A percentile compares a stretch with the other conserved stretches of the same genome.
phyloP scores from a whole-genome alignment of 1,140 invertebrate species.

The Dermatophagoides farinae region DNA sequence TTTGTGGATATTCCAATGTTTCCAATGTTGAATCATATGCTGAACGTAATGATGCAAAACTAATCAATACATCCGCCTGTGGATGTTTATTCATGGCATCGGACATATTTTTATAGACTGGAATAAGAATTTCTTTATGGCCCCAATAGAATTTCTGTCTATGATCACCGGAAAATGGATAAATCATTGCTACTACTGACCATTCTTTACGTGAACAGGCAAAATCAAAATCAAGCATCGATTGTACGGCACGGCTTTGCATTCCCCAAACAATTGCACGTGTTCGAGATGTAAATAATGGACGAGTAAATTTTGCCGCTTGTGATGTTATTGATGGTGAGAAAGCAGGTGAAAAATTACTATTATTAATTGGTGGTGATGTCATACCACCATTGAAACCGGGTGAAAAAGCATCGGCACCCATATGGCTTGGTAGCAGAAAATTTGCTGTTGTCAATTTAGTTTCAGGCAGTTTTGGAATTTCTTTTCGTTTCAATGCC shows the following conservation, averaged over 20 bases:
- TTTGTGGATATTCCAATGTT: constrained; percentile 73
- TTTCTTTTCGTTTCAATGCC: constrained; percentile 73
- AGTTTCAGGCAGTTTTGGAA: constrained; percentile 44
- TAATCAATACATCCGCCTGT: constrained; percentile 90
- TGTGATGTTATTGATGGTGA: background rate
- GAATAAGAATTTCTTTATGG: constrained; percentile 87
- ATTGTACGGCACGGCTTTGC: constrained; percentile 91
- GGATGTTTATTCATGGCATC: constrained; percentile 87
- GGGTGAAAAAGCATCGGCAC: background rate
- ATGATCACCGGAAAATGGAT: constrained; percentile 95
- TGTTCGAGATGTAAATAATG: constrained; percentile 33
- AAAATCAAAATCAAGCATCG: constrained; percentile 98
- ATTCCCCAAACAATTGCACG: constrained; percentile 97
- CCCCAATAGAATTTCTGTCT: constrained; percentile 99
- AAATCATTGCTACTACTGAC: constrained; percentile 79
- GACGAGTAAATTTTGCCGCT: background rate
- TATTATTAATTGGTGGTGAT: constrained; percentile 10
- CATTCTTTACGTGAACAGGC: constrained; percentile 68
- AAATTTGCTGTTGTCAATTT: constrained; percentile 75
- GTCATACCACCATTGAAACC: background rate
- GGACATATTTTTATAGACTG: constrained; percentile 91
- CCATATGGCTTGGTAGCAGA: constrained; percentile 57
- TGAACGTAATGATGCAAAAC: constrained; percentile 90
- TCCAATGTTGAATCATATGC: constrained; percentile 94
- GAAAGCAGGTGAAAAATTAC: constrained; percentile 12